These are phyloP conservation scores for Myotis yumanensis DNA, from an alignment of 2,113 vertebrate genomes.

Conservation along the genomic window DNA sequence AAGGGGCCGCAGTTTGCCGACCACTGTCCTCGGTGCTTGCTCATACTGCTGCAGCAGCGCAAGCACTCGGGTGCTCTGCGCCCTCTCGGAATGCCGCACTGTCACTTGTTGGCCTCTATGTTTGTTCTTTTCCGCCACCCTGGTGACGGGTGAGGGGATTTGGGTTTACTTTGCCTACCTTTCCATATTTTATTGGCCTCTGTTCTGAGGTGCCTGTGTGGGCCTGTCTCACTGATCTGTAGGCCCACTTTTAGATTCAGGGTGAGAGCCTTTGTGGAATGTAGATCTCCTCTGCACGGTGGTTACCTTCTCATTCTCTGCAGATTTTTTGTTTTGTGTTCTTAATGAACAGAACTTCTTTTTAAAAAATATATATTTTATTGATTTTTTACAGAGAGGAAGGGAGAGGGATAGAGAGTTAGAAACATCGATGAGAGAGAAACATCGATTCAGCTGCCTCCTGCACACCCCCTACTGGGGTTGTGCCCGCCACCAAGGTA, in stretches of 20 bases:
- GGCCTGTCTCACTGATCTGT: neutral
- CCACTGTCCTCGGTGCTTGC: too few species aligned
- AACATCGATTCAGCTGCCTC: too few species aligned
- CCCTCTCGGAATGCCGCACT: neutral
- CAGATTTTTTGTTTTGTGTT: neutral
- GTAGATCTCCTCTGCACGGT: neutral
- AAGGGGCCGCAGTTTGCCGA: too few species aligned
- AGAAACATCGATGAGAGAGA: too few species aligned
- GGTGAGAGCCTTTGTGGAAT: neutral
- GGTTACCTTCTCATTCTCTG: neutral
- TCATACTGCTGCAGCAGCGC: rapidly evolving
- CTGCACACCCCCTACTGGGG: too few species aligned
- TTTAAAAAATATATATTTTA: too few species aligned
- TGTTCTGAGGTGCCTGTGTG: neutral
- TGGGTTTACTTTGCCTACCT: neutral
- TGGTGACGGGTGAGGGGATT: neutral
- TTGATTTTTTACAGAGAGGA: too few species aligned
- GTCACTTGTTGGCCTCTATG: too few species aligned
- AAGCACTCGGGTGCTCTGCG: rapidly evolving
- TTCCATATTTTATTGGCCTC: neutral
- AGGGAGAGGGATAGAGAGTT: too few species aligned
- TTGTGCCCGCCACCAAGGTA: too few species aligned
- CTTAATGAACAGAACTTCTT: neutral
- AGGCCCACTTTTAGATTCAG: rapidly evolving
- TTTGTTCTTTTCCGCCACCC: neutral